These are phyloP conservation scores for Calephelis virginiensis DNA, from an alignment of 1,140 invertebrate genomes.

Conservation along the genomic window DNA sequence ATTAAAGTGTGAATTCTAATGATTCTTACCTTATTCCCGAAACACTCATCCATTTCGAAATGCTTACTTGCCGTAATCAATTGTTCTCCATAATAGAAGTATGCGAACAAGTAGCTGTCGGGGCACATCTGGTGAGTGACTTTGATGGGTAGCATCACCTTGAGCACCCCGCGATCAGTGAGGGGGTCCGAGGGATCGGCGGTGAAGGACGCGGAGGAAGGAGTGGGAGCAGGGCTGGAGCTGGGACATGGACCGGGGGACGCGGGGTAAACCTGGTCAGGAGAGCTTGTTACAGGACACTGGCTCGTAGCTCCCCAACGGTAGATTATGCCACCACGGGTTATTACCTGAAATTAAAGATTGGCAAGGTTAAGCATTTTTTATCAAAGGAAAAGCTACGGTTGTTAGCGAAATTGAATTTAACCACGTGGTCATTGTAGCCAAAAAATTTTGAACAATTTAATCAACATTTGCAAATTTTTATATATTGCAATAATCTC, in stretches of 20 bases:
- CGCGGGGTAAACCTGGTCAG: slow-evolving; percentile 38
- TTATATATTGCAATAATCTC: too few species aligned
- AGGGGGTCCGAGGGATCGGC: slow-evolving; percentile 41
- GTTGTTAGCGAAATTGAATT: too few species aligned
- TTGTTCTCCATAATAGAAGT: slow-evolving; percentile 84
- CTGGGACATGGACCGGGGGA: slow-evolving; percentile 23
- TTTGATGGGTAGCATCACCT: slow-evolving; percentile 61
- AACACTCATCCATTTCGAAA: slow-evolving; percentile 71
- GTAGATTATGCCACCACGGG: slow-evolving; percentile 63
- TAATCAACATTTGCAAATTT: too few species aligned
- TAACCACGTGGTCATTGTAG: too few species aligned
- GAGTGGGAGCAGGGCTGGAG: slow-evolving; percentile 36
- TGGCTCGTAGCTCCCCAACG: slow-evolving; percentile 69
- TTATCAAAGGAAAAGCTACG: too few species aligned
- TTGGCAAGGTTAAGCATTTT: too few species aligned
- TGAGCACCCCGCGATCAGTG: slow-evolving; percentile 45
- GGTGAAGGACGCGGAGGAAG: slow-evolving; percentile 5
- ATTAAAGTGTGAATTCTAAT: neutral
- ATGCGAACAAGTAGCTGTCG: slow-evolving; percentile 82
- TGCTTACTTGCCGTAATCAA: slow-evolving; percentile 76
- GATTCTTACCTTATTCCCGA: slow-evolving; percentile 62
- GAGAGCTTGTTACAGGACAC: slow-evolving; percentile 48
- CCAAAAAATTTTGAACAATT: too few species aligned
- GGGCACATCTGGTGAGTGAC: slow-evolving; percentile 82
- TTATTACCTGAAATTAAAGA: slow-evolving; percentile 54